Conservation (phyloP, 2,888 invertebrate species). For the Elmis aenea region DNA sequence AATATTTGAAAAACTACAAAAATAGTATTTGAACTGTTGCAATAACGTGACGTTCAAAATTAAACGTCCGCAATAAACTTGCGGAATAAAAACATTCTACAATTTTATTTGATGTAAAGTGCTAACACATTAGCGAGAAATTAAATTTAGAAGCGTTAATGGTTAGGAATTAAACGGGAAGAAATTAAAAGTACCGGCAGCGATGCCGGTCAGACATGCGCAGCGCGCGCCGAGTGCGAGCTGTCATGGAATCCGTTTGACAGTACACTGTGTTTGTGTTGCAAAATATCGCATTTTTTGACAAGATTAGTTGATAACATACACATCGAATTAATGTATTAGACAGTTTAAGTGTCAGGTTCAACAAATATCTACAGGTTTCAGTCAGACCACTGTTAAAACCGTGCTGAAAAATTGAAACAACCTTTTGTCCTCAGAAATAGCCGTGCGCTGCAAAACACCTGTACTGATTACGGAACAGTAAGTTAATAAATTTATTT, state of each 20-base stretch:
- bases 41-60: too few species aligned
- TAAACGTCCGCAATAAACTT: too few species aligned
- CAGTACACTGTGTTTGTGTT: slow-evolving; percentile 42
- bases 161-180: too few species aligned
- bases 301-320: slow-evolving; percentile 37
- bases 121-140: too few species aligned
- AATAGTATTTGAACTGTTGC: too few species aligned
- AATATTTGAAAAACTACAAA: too few species aligned
- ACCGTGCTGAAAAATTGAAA: slow-evolving; percentile 19
- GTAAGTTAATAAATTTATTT: slow-evolving; percentile 18
- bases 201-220: slow-evolving; percentile 26
- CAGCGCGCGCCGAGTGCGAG: slow-evolving; percentile 29
- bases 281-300: slow-evolving; percentile 41
- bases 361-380: slow-evolving; percentile 25
- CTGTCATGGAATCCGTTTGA: slow-evolving; percentile 46
- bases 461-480: slow-evolving; percentile 24
- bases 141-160: too few species aligned
- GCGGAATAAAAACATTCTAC: too few species aligned
- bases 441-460: slow-evolving; percentile 15
- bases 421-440: slow-evolving; percentile 16
- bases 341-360: slow-evolving; percentile 33
- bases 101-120: too few species aligned
- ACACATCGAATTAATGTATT: slow-evolving; percentile 32
- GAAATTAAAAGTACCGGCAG: too few species aligned
- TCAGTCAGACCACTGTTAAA: slow-evolving; percentile 28